Evolutionary conservation across 2,888 invertebrate genomes (phyloP).

Genomic region (Creontiades dilutus): DNA sequence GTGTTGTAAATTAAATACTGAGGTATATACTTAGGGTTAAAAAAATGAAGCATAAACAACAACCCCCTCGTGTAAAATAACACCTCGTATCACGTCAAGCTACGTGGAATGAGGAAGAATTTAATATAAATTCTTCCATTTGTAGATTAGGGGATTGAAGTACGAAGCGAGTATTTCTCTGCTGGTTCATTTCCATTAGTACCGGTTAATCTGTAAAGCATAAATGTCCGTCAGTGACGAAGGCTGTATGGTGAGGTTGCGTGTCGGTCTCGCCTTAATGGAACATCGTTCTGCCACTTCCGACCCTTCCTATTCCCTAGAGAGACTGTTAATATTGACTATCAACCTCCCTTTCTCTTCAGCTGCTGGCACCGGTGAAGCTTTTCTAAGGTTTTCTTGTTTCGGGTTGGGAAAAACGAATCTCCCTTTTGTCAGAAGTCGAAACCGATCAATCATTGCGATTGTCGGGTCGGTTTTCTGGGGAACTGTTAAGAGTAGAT

Average conservation of each 20-base stretch:
- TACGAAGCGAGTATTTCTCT: not conserved
- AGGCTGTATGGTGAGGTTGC: constrained; percentile 49
- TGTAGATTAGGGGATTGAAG: constrained; percentile 42
- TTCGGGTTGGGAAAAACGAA: constrained; percentile 7
- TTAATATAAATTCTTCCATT: constrained; percentile 47
- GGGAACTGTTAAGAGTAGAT: not conserved
- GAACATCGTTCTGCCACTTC: constrained; percentile 56
- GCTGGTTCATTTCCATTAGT: constrained; percentile 54
- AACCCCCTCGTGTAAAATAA: not conserved
- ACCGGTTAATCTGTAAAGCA: constrained; percentile 55
- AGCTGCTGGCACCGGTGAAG: not conserved
- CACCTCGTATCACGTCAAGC: not conserved
- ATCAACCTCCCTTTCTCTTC: constrained; percentile 46
- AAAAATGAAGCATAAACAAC: constrained; percentile 13
- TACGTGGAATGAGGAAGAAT: not conserved
- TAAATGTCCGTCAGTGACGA: constrained; percentile 57
- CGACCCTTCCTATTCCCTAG: constrained; percentile 25
- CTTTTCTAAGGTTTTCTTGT: not conserved
- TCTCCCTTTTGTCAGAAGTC: not conserved
- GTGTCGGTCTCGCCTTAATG: constrained; percentile 51
- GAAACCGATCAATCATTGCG: not conserved
- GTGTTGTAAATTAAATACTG: not conserved
- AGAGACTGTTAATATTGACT: constrained; percentile 68
- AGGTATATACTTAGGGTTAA: not conserved
- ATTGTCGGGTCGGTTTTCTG: not conserved